phyloP scores from a whole-genome alignment of 2,888 invertebrate species.

The Cylindroiulus punctatus region DNA sequence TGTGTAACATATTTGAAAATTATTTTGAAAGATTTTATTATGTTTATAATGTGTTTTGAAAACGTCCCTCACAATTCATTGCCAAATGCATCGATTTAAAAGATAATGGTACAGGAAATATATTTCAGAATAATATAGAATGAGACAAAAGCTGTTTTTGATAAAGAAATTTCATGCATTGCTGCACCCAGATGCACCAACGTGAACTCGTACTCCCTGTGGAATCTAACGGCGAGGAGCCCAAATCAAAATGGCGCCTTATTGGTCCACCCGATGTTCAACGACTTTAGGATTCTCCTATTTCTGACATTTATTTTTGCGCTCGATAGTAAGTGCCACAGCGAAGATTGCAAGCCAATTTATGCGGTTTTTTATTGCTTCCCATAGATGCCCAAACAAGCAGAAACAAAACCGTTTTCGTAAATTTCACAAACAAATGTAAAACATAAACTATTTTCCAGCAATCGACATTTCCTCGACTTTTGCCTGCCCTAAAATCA shows the following conservation, averaged over 20 bases:
- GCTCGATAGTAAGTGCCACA: slow-evolving; percentile 19
- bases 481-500: slow-evolving; percentile 34
- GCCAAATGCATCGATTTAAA: too few relatives aligned
- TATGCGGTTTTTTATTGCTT: slow-evolving; percentile 39
- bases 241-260: slow-evolving; percentile 26
- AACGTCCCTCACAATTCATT: too few relatives aligned
- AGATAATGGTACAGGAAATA: too few relatives aligned
- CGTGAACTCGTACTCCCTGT: not conserved
- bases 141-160: too few relatives aligned
- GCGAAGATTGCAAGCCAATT: slow-evolving; percentile 29
- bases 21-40: too few relatives aligned
- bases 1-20: too few relatives aligned
- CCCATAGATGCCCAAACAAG: slow-evolving; percentile 31
- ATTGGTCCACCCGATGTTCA: slow-evolving; percentile 36
- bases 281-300: not conserved
- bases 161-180: not conserved
- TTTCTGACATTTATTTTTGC: not conserved
- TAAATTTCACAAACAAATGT: slow-evolving; percentile 40
- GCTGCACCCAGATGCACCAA: not conserved
- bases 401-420: slow-evolving; percentile 38
- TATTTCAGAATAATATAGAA: too few relatives aligned
- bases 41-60: too few relatives aligned
- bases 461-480: slow-evolving; percentile 37
- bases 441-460: slow-evolving; percentile 29
- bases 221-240: not conserved